Conservation (phyloP, 2,888 invertebrate genomes). For the Dicyrtoma fusca region DNA sequence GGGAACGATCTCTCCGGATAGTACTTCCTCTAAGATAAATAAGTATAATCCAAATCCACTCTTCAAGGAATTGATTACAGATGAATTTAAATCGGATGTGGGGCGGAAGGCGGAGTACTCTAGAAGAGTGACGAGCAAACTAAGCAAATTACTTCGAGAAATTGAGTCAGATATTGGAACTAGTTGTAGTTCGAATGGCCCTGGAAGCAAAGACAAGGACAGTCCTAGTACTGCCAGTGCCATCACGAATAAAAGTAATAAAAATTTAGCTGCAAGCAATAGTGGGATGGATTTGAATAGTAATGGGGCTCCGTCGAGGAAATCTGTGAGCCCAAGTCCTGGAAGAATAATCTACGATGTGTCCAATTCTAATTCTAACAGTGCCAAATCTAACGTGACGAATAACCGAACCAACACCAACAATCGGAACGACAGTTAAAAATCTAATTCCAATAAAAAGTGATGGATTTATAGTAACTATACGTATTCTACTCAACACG, state of each 20-base stretch:
- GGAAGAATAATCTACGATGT: constrained; percentile 12
- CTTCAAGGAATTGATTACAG: constrained; percentile 48
- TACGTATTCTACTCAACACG: too few relatives aligned
- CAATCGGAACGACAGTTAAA: too few relatives aligned
- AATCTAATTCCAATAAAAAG: too few relatives aligned
- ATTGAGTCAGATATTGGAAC: constrained; percentile 46
- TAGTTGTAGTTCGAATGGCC: not conserved
- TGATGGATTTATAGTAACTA: too few relatives aligned
- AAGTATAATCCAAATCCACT: constrained; percentile 55
- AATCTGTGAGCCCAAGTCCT: constrained; percentile 26
- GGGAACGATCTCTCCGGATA: not conserved
- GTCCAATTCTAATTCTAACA: too few relatives aligned
- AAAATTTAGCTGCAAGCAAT: too few relatives aligned
- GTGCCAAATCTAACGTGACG: too few relatives aligned
- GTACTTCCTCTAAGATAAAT: constrained; percentile 38
- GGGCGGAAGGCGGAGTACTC: constrained; percentile 53
- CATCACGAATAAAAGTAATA: too few relatives aligned
- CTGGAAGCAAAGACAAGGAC: too few relatives aligned
- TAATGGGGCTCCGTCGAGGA: not conserved
- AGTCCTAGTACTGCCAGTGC: too few relatives aligned
- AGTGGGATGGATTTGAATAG: too few relatives aligned
- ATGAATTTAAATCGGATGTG: constrained; percentile 42
- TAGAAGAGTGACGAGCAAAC: constrained; percentile 50
- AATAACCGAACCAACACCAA: too few relatives aligned
- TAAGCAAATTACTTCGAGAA: constrained; percentile 53